Base-by-base conservation (phyloP, 2,888 invertebrate species). In the Trilocha varians region DNA sequence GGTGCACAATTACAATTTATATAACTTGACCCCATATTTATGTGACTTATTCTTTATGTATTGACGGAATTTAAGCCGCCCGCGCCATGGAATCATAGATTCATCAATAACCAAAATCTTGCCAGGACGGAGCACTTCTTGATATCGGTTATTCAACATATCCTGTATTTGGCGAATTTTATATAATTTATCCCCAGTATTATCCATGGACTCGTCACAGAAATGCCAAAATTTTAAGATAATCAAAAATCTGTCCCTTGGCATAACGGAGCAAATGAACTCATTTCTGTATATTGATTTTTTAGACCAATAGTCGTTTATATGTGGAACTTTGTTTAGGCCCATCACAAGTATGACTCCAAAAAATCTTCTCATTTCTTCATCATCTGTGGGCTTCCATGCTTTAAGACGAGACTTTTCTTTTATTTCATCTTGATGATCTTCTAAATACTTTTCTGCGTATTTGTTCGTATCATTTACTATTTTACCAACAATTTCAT, bases 1-100 rank as follows among this genome's bases (percentile, higher is more conserved):
- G 38, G 55, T 51, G 43, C 67, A 69, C n/a, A 65, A n/a, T n/a
- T n/a, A n/a, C n/a, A n/a, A 37, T 48, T 64, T 64, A 45, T 62
- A 65, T 15, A 69, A 38, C 45, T 70, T 68, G 15, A 67, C 44
- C 1, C 65, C 64, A 40, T 63, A 68, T 38, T 52, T 53, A 40
- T 62, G 59, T 13, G 49, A 37, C 46, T 66, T 68, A 25, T 50
- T 53, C 42, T 59, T 57, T 39, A 65, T 62, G 39, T 63, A 68
- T 42, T 67, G 65, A 3, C 55, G 52, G 44, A 65, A 63, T 15
- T 39, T 33, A 5, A 70, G 48, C 35, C 63, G 43, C 11, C 65
- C 62, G 37, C 59, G 43, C 55, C 57, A 65, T 35, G 61, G 58
- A 34, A 68, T 50, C 55, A 65, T 57, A 34, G 54, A 52, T 48